Conservation (phyloP, 2,113 vertebrate species). For the Prietella phreatophila region DNA sequence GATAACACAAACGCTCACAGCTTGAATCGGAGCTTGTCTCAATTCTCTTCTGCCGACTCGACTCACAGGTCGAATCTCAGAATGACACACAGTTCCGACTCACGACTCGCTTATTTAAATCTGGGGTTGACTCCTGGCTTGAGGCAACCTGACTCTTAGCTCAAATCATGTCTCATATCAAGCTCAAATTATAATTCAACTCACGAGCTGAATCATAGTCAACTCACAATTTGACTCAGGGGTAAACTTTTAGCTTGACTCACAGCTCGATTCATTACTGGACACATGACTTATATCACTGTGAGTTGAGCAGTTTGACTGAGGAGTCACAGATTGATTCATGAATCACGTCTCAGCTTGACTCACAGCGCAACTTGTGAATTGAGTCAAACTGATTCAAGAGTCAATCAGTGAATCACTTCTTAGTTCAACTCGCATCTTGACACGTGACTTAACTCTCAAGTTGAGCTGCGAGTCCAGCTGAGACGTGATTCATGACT, state of each 20-base stretch:
- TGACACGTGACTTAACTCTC: not conserved
- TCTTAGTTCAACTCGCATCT: fast-evolving
- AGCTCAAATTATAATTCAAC: not conserved
- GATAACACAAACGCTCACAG: not conserved
- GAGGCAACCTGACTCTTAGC: not conserved
- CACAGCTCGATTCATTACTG: not conserved
- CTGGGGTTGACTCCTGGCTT: not conserved
- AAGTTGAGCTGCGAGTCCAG: not conserved
- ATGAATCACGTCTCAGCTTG: not conserved
- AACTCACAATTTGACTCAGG: not conserved
- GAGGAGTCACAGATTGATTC: not conserved
- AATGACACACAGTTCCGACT: not conserved
- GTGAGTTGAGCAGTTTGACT: no score
- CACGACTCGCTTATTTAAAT: no score
- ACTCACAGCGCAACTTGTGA: not conserved
- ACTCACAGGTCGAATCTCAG: not conserved
- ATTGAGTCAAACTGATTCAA: no score
- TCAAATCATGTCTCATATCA: not conserved
- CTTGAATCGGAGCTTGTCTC: not conserved
- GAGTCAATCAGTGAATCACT: not conserved
- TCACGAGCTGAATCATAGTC: not conserved
- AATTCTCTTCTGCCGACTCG: not conserved
- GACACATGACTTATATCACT: not conserved
- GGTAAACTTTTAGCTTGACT: no score
- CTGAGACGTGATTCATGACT: not conserved